Conservation (phyloP, 1,140 invertebrate species). For the Pachyrhynchus sulphureomaculatus region DNA sequence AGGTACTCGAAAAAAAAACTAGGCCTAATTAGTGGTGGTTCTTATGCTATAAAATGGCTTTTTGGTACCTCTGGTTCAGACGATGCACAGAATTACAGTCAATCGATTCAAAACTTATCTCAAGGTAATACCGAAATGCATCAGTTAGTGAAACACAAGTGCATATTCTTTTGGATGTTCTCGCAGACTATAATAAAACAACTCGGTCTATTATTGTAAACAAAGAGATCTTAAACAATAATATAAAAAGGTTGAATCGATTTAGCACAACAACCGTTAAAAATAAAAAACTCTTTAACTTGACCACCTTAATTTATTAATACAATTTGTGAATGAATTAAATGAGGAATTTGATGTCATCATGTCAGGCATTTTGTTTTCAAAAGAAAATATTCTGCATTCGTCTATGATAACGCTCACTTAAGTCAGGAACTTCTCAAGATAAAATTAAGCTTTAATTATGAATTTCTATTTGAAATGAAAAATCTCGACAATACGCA, state of each 20-base stretch:
- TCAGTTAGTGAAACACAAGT: conserved; percentile 28
- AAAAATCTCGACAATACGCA: no score
- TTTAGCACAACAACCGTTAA: background rate
- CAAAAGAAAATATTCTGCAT: no score
- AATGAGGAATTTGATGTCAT: conserved; percentile 21
- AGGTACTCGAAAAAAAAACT: background rate
- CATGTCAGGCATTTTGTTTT: background rate
- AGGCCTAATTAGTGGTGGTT: conserved; percentile 41
- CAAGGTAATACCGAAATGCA: conserved; percentile 18
- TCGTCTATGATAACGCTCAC: no score
- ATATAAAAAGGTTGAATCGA: background rate
- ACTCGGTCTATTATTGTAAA: background rate
- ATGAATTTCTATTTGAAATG: no score
- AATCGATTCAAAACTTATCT: conserved; percentile 32
- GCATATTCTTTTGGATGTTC: conserved; percentile 9
- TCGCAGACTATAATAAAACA: conserved; percentile 5
- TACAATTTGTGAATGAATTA: conserved; percentile 10
- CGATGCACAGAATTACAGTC: conserved; percentile 41
- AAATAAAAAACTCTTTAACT: background rate
- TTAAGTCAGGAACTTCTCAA: no score
- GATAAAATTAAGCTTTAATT: no score
- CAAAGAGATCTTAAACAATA: no score
- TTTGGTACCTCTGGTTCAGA: conserved; percentile 43
- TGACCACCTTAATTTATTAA: conserved; percentile 14
- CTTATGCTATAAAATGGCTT: conserved; percentile 44